phyloP scores from a whole-genome alignment of 2,113 vertebrate genomes.

The Sminthopsis crassicaudata region DNA sequence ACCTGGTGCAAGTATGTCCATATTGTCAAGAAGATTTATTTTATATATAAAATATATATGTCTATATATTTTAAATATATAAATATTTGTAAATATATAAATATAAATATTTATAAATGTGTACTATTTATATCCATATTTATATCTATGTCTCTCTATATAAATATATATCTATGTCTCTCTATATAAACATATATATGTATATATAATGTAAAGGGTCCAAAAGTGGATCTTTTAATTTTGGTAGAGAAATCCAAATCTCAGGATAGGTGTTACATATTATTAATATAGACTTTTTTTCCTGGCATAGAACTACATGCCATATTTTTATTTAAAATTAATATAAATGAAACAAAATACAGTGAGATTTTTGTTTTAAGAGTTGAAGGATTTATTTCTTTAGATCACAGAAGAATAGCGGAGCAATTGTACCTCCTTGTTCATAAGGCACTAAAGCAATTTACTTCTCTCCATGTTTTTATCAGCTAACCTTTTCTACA shows the following conservation, averaged over 20 bases:
- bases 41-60: too few relatives aligned
- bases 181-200: neutral
- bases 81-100: too few relatives aligned
- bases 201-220: neutral
- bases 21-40: neutral
- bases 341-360: neutral
- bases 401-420: slow-evolving; percentile 41
- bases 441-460: slow-evolving; percentile 69
- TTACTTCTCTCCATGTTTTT: slow-evolving; percentile 71
- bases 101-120: too few relatives aligned
- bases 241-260: neutral
- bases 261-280: neutral
- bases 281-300: neutral
- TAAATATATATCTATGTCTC: neutral
- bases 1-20: neutral
- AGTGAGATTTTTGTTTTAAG: neutral
- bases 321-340: neutral
- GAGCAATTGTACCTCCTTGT: slow-evolving; percentile 43
- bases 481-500: slow-evolving; percentile 59
- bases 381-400: neutral
- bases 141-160: neutral
- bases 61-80: too few relatives aligned
- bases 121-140: neutral
- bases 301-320: neutral
- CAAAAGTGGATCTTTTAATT: neutral